Percentiles rank a stretch among this genome's conserved stretches.
These are phyloP conservation scores for Antigone vipio DNA, from an alignment of 2,113 vertebrate species.

Conservation along the genomic window DNA sequence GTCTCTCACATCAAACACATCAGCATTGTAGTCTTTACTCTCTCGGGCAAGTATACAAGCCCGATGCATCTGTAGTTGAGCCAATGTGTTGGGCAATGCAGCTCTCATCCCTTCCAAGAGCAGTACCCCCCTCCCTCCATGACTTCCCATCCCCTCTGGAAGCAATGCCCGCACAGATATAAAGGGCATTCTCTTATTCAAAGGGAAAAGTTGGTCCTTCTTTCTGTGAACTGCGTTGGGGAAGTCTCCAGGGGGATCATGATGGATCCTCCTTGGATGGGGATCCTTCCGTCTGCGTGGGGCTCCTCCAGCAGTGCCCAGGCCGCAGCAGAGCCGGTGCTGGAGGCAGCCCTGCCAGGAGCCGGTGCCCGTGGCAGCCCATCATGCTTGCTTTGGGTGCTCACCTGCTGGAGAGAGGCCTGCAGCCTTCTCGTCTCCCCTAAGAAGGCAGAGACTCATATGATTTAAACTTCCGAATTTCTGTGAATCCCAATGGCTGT, in stretches of 20 bases:
- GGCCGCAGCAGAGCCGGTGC: background rate
- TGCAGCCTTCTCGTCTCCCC: background rate
- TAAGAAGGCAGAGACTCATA: background rate
- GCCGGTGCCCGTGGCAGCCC: background rate
- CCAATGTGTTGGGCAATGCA: background rate
- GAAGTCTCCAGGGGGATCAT: background rate
- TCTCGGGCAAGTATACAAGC: background rate
- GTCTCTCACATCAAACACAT: rapidly evolving
- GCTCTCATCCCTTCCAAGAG: background rate
- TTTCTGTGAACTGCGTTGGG: background rate
- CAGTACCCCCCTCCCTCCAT: rapidly evolving
- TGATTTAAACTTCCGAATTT: background rate
- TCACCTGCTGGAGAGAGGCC: rapidly evolving
- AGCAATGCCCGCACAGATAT: background rate
- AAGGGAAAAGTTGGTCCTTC: background rate
- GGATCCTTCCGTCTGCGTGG: rapidly evolving
- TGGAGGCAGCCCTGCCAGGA: rapidly evolving
- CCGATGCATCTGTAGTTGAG: background rate
- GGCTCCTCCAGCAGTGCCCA: background rate
- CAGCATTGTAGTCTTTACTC: background rate
- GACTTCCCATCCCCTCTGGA: background rate
- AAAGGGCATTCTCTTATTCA: background rate
- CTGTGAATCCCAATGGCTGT: background rate
- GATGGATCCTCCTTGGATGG: background rate
- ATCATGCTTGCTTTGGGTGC: background rate